Conservation (phyloP, 2,797 vertebrate species). For the Chelon auratus region DNA sequence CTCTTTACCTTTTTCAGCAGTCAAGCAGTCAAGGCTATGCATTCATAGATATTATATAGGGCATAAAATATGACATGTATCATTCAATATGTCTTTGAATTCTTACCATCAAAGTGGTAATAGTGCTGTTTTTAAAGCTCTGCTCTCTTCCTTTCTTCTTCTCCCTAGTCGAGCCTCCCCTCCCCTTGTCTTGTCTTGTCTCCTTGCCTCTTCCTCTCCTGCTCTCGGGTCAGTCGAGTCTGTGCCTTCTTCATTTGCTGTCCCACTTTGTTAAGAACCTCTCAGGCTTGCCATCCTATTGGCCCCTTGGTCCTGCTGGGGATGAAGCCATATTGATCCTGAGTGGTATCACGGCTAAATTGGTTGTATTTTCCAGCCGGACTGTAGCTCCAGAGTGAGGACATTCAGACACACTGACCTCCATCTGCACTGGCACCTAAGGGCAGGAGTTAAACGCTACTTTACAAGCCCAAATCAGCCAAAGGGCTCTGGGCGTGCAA, state of each 20-base stretch:
- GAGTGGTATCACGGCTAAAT: slow-evolving; percentile 75
- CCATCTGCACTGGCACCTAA: slow-evolving; percentile 56
- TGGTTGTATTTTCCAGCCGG: slow-evolving; percentile 68
- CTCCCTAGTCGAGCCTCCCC: background rate
- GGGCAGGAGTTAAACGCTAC: slow-evolving; percentile 62
- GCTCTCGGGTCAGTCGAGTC: slow-evolving; percentile 52
- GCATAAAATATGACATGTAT: slow-evolving; percentile 45
- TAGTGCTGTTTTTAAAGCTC: slow-evolving; percentile 25
- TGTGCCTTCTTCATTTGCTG: slow-evolving; percentile 66
- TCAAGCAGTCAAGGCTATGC: slow-evolving; percentile 17
- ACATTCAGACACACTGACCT: slow-evolving; percentile 71
- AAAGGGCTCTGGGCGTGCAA: slow-evolving; percentile 58
- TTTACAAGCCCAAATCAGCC: slow-evolving; percentile 62
- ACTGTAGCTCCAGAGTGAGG: slow-evolving; percentile 65
- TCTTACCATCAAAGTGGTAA: slow-evolving; percentile 24
- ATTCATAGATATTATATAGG: slow-evolving; percentile 31
- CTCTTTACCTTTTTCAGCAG: slow-evolving; percentile 59
- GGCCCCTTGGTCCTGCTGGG: slow-evolving; percentile 54
- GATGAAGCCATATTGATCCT: slow-evolving; percentile 79
- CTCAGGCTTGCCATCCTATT: slow-evolving; percentile 61
- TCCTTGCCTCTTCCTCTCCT: slow-evolving; percentile 7
- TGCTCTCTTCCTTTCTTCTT: background rate
- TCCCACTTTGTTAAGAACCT: slow-evolving; percentile 72
- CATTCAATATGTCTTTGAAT: slow-evolving; percentile 53
- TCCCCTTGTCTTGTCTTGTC: slow-evolving; percentile 12